Conservation (phyloP, 2,113 vertebrate genomes). For the Chlorocebus sabaeus region DNA sequence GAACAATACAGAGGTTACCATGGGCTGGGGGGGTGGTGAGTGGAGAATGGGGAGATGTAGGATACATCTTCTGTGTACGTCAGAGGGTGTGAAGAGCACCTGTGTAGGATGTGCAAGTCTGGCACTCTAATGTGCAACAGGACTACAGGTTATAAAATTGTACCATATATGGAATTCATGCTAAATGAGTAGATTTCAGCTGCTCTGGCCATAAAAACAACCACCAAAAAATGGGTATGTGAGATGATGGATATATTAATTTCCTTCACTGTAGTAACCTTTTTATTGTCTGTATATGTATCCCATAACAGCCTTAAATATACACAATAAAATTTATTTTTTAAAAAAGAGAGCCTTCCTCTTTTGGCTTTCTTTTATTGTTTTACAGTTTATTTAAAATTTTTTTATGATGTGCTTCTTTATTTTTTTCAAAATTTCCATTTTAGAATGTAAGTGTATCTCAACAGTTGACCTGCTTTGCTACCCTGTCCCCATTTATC, state of each 20-base stretch:
- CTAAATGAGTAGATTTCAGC: neutral
- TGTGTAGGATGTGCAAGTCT: neutral
- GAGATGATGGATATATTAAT: neutral
- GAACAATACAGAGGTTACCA: neutral
- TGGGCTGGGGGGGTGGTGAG: neutral
- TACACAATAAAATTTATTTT: neutral
- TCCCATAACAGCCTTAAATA: neutral
- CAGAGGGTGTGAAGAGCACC: neutral
- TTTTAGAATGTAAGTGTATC: neutral
- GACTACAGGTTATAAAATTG: neutral
- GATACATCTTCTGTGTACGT: too few species aligned
- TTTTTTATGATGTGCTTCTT: neutral
- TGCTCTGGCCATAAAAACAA: neutral
- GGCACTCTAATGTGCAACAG: neutral
- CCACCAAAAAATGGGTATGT: neutral
- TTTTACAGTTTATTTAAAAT: neutral
- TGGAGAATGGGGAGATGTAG: neutral
- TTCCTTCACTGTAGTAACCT: neutral
- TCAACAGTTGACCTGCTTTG: neutral
- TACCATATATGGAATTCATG: neutral
- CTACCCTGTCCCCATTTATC: neutral
- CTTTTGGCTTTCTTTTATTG: neutral
- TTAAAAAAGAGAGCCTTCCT: neutral
- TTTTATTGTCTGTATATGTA: neutral
- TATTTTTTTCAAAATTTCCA: neutral